A percentile compares a stretch with the other conserved stretches of the same genome.
Evolutionary conservation across 2,113 vertebrate genomes (phyloP).

Genomic region (Pollachius pollachius): DNA sequence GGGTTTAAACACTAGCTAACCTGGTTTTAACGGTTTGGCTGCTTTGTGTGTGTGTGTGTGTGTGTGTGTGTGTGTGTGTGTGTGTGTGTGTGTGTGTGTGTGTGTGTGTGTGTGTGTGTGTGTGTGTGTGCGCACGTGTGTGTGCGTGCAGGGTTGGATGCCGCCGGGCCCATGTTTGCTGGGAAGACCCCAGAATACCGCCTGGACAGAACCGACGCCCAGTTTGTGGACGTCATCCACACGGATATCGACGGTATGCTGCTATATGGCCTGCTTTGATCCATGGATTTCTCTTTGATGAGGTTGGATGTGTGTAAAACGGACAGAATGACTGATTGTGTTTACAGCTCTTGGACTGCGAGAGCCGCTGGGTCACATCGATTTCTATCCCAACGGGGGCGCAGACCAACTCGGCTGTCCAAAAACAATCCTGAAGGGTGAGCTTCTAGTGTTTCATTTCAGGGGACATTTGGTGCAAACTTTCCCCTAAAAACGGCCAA

Average conservation of each 20-base stretch:
- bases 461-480: not conserved
- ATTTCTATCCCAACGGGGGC: conserved; percentile 92
- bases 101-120: not conserved
- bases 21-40: no score
- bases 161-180: conserved; percentile 85
- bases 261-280: no score
- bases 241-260: conserved; percentile 82
- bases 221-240: conserved; percentile 92
- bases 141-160: conserved; percentile 84
- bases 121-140: not conserved
- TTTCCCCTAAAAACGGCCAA: no score
- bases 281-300: no score
- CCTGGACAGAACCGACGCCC: conserved; percentile 82
- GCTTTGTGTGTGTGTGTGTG: no score
- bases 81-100: no score
- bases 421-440: conserved; percentile 83
- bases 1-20: no score
- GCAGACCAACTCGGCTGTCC: conserved; percentile 90
- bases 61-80: no score
- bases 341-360: conserved; percentile 79
- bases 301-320: no score
- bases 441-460: conserved; percentile 23
- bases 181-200: conserved; percentile 54
- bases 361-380: conserved; percentile 83
- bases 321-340: no score